Conservation (phyloP, 1,140 invertebrate genomes). For the Eufriesea mexicana region DNA sequence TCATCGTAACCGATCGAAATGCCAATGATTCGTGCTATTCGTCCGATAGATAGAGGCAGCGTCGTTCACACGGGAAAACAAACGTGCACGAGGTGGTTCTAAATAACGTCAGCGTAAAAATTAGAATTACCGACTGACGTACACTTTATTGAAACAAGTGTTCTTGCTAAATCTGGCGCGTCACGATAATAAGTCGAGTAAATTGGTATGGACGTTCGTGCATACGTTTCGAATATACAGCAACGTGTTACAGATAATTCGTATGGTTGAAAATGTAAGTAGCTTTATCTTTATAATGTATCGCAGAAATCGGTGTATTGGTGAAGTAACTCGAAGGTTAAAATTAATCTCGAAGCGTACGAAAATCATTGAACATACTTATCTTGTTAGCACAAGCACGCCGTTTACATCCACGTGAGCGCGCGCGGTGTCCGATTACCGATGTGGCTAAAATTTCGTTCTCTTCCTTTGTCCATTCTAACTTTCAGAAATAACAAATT, state of each 20-base stretch:
- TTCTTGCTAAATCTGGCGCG: conserved; percentile 52
- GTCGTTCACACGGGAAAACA: not conserved
- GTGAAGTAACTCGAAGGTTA: not conserved
- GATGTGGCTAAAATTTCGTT: not conserved
- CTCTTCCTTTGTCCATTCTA: not conserved
- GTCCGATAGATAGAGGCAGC: too few species aligned
- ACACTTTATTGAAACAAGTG: conserved; percentile 59
- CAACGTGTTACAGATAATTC: not conserved
- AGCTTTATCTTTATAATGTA: not conserved
- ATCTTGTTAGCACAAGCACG: not conserved
- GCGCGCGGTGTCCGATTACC: not conserved
- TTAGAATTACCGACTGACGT: conserved; percentile 45
- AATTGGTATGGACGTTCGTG: conserved; percentile 13
- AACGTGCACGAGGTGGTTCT: not conserved
- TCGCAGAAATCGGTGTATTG: not conserved
- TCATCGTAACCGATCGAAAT: not conserved
- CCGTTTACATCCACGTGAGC: not conserved
- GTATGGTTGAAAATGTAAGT: not conserved
- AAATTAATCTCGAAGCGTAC: not conserved
- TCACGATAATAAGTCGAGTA: conserved; percentile 39
- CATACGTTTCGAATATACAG: not conserved
- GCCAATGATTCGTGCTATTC: not conserved
- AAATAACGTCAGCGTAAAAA: conserved; percentile 41
- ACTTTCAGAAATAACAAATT: not conserved
- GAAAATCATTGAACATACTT: conserved; percentile 22